phyloP scores from a whole-genome alignment of 2,113 vertebrate species.

The Erythrocercus mccallii region DNA sequence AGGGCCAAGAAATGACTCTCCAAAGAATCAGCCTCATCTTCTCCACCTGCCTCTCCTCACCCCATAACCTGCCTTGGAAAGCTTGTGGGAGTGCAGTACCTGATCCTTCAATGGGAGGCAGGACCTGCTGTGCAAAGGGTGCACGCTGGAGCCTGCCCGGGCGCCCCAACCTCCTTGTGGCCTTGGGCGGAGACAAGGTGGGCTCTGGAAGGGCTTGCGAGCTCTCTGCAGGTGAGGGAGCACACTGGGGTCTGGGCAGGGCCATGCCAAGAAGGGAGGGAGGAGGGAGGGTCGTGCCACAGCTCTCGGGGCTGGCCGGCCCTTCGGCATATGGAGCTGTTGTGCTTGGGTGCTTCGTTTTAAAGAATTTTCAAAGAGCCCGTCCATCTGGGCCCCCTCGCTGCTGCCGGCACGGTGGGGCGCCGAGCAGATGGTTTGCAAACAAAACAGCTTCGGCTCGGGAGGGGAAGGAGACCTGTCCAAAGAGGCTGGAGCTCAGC shows the following conservation, averaged over 20 bases:
- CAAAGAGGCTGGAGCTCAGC: neutral
- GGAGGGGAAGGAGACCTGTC: neutral
- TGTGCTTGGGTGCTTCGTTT: conserved; percentile 43
- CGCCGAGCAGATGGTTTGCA: conserved; percentile 67
- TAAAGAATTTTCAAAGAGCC: conserved; percentile 67
- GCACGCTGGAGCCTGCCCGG: neutral
- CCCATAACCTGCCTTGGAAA: accelerated
- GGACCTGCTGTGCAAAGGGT: neutral
- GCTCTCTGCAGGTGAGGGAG: neutral
- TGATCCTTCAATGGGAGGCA: accelerated
- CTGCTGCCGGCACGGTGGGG: neutral
- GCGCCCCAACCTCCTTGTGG: neutral
- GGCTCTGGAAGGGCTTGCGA: neutral
- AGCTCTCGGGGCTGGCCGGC: neutral
- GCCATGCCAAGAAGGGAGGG: neutral
- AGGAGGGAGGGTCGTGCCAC: neutral
- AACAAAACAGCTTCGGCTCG: conserved; percentile 8
- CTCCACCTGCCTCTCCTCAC: neutral
- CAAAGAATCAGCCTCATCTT: neutral
- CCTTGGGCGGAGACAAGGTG: neutral
- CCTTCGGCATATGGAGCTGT: conserved; percentile 54
- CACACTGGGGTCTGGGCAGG: neutral
- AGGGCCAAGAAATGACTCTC: neutral
- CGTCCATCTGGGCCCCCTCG: conserved; percentile 61
- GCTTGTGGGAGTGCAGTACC: too few relatives aligned